Conservation (phyloP, 1,140 invertebrate species). For the Drosophila paulistorum region DNA sequence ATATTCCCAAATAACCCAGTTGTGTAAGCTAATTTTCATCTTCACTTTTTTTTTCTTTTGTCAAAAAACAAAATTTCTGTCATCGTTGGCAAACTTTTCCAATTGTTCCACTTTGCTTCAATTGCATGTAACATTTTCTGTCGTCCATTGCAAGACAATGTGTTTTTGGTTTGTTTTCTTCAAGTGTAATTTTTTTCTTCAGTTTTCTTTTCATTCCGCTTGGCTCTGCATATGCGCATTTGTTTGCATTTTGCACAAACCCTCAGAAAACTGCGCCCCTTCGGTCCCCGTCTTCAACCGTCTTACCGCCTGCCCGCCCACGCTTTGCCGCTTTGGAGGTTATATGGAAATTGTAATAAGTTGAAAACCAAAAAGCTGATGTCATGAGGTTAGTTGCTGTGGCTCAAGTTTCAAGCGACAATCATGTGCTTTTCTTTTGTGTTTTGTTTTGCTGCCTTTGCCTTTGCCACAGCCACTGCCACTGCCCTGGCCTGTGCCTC, state of each 20-base stretch:
- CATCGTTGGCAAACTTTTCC: background rate
- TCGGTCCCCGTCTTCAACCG: background rate
- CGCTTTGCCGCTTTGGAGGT: conserved; percentile 56
- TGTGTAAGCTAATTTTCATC: too few relatives aligned
- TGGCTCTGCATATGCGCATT: conserved; percentile 67
- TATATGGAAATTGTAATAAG: conserved; percentile 81
- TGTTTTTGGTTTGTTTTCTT: background rate
- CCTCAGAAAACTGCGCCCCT: conserved; percentile 2
- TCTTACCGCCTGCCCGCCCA: conserved; percentile 20
- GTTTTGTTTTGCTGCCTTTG: conserved; percentile 17
- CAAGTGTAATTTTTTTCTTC: conserved; percentile 20
- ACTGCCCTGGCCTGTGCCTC: too few relatives aligned
- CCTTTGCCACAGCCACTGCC: too few relatives aligned
- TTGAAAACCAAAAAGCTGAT: conserved; percentile 80
- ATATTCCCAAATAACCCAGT: too few relatives aligned
- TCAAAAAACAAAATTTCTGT: too few relatives aligned
- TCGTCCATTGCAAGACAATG: background rate
- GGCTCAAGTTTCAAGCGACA: conserved; percentile 80
- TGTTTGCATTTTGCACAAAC: conserved; percentile 59
- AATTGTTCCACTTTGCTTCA: background rate
- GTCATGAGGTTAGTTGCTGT: conserved; percentile 79
- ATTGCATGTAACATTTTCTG: background rate
- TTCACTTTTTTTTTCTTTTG: too few relatives aligned
- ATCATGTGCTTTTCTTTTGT: conserved; percentile 77
- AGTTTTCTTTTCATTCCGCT: conserved; percentile 50